Evolutionary conservation across 2,797 vertebrate species (phyloP), one percentile per base, ranked within the genome.

Genomic region (Sebastes paucispinis): DNA sequence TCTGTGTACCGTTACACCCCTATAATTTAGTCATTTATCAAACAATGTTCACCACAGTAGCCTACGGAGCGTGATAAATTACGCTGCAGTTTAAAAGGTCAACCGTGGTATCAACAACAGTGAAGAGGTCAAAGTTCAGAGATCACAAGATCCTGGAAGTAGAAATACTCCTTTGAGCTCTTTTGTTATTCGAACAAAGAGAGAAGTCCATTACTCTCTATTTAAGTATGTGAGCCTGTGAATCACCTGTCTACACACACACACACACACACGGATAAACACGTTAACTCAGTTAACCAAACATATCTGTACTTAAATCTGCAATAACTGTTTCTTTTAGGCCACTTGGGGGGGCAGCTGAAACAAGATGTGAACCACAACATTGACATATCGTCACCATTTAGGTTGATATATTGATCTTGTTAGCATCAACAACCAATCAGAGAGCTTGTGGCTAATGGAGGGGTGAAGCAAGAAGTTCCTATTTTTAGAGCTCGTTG

Each of bases 141-240:
- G 27, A n/a, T 62, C 59, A 73, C 50, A 50, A 50, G 31, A 55
- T 60, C 11, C 57, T 71, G 27, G 47, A 57, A 65, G 62, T 25
- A 43, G 24, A 80, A 66, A 66, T 13, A 57, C 22, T 66, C 25
- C 27, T 3, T 1, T 6, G 52, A 29, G 13, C 4, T 6, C 34
- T 76, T 73, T 79, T 74, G 60, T 81, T 27, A 13, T 39, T 11
- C 0, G 2, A 47, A 73, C 75, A 74, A 58, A 69, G 34, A 59
- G 8, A 27, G 75, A 83, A 68, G 59, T 73, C 31, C 60, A 72
- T 34, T 4, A 59, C 59, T 74, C 25, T 58, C 32, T 54, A 5
- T 71, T 74, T 29, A 47, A 57, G 5, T 47, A 52, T 24, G 29
- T 34, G n/a, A 47, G 20, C 20, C 52, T 66, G 18, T 75, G 29